Base-by-base conservation (phyloP, 1,140 invertebrate genomes). In the Neodiprion pinetum region DNA sequence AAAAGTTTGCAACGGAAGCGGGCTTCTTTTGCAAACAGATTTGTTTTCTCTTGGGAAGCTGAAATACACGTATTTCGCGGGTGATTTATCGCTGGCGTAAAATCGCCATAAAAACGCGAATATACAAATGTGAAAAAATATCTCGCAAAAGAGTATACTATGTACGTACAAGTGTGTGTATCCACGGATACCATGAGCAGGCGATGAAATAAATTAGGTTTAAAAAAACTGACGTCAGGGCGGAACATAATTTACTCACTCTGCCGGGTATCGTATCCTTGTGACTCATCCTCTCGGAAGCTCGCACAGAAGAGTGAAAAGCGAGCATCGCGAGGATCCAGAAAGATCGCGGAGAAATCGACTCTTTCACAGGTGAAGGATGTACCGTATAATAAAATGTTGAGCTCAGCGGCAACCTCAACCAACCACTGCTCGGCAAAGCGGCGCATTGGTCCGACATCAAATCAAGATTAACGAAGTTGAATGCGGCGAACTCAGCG, bases 331-430 rank as follows among this genome's bases (percentile, higher is more conserved):
- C 28, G 28, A 40, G 28, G 5, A 40, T 5, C 28, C 9, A 61
- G 53, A 61, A 40, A 61, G 53, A 61, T 61, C 28, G 53, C 53
- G 53, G 53, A 61, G n/a, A 61, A 61, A 61, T 61, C n/a, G 11
- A 61, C 53, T 8, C 3, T 61, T 17, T 61, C n/a, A 14, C 11
- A 0, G 53, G 53, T 17, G 11, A 61, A 61, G n/a, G 53, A 17
- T 61, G 53, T 14, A 61, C 53, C 53, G n/a, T 17, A 61, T 12
- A 61, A 11, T 9, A 12, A 12, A 61, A 61, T 17, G 53, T 17
- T 40, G 28, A 40, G 28, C 28, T 40, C 28, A 40, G 28, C 28
- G 28, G 28, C 28, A 40, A 40, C 28, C 28, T 40, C 2, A 1
- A 40, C 28, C 28, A 40, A 40, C 28, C 28, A 40, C 28, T 2